phyloP scores from a whole-genome alignment of 2,113 vertebrate genomes.

The Chionomys nivalis region DNA sequence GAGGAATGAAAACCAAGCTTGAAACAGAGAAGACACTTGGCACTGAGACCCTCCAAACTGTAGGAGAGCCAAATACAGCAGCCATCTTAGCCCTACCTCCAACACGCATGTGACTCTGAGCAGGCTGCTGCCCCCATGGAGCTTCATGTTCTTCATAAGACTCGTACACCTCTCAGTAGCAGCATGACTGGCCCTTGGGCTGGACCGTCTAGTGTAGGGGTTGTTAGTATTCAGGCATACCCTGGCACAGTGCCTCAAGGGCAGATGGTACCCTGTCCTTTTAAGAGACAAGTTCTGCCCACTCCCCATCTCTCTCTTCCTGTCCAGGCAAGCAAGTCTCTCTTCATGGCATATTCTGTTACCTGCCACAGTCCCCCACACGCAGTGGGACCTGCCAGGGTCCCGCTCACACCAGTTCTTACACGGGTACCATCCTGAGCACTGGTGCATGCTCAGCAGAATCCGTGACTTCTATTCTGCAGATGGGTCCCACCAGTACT shows the following conservation, averaged over 20 bases:
- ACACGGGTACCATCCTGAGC: too few relatives aligned
- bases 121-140: background rate
- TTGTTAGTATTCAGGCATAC: too few relatives aligned
- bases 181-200: background rate
- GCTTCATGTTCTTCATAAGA: background rate
- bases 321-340: too few relatives aligned
- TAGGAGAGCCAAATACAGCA: background rate
- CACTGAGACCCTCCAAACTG: background rate
- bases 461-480: background rate
- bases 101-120: background rate
- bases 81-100: background rate
- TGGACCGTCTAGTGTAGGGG: too few relatives aligned
- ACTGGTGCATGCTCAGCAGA: background rate
- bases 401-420: too few relatives aligned
- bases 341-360: too few relatives aligned
- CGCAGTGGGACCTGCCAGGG: too few relatives aligned
- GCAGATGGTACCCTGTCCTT: too few relatives aligned
- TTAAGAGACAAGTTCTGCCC: too few relatives aligned
- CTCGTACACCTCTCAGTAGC: background rate
- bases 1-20: conserved; percentile 2
- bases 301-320: too few relatives aligned
- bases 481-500: background rate
- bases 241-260: too few relatives aligned
- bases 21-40: background rate
- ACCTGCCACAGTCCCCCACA: too few relatives aligned